Conservation (phyloP, 2,888 invertebrate species). For the Arctia plantaginis region DNA sequence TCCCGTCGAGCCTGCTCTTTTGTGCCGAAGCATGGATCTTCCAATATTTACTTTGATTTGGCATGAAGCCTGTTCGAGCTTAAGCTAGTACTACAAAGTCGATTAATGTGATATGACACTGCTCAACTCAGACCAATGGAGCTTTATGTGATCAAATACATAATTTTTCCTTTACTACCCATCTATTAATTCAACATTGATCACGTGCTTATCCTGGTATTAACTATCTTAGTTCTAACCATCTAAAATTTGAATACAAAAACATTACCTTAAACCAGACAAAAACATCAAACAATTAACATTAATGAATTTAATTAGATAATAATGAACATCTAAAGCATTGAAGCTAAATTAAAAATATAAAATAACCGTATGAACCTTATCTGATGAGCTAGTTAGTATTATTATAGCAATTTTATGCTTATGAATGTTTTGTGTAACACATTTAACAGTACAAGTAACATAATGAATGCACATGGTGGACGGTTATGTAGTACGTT, state of each 20-base stretch:
- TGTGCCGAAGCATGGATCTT: no score
- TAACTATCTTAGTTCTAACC: no score
- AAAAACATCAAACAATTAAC: neutral
- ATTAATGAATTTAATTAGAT: constrained; percentile 1
- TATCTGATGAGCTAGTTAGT: constrained; percentile 35
- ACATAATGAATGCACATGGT: constrained; percentile 14
- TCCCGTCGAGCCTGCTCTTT: no score
- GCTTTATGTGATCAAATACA: neutral
- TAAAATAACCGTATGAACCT: constrained; percentile 33
- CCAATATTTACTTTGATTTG: no score
- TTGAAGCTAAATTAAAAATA: constrained; percentile 10
- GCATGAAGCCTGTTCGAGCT: no score
- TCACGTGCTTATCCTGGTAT: neutral
- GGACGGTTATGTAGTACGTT: constrained; percentile 25
- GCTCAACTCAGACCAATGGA: neutral
- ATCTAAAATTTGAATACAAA: no score
- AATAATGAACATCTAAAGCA: neutral
- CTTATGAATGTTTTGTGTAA: constrained; percentile 22
- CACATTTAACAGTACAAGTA: constrained; percentile 26
- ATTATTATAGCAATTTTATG: constrained; percentile 31
- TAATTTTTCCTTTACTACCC: neutral
- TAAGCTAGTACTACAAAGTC: neutral
- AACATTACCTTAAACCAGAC: no score
- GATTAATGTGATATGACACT: neutral
- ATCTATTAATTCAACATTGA: neutral